phyloP scores from a whole-genome alignment of 2,888 invertebrate species.

The Eulithis testata region DNA sequence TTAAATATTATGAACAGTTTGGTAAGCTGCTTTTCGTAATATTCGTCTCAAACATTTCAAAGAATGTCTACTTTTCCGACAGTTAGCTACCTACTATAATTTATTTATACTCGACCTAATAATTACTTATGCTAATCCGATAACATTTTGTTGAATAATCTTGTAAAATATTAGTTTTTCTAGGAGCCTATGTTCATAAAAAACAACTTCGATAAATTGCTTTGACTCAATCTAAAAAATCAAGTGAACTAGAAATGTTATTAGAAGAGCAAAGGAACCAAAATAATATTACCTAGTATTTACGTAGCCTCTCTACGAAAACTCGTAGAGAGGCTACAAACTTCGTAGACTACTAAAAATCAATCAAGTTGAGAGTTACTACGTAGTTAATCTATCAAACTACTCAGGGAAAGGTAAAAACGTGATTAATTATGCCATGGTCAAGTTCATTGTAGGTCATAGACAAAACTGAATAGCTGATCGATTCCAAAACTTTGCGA shows the following conservation, averaged over 20 bases:
- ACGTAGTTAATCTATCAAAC: slow-evolving; percentile 31
- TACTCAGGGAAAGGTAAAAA: slow-evolving; percentile 38
- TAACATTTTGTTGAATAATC: not conserved
- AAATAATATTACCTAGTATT: not conserved
- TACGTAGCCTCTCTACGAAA: slow-evolving; percentile 1
- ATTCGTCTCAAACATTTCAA: too few relatives aligned
- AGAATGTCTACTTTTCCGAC: too few relatives aligned
- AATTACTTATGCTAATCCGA: slow-evolving; percentile 2
- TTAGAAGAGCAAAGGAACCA: not conserved
- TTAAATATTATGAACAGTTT: too few relatives aligned
- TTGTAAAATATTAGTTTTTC: too few relatives aligned
- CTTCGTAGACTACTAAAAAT: slow-evolving; percentile 20
- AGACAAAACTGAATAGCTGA: slow-evolving; percentile 8
- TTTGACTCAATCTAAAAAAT: slow-evolving; percentile 4
- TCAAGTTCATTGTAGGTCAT: slow-evolving; percentile 36
- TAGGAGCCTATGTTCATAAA: not conserved
- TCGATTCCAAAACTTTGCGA: too few relatives aligned
- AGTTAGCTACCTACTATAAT: too few relatives aligned
- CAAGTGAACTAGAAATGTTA: slow-evolving; percentile 1
- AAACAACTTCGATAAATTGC: slow-evolving; percentile 9
- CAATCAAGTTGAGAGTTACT: slow-evolving; percentile 35
- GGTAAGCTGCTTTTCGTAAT: too few relatives aligned
- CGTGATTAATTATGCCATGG: slow-evolving; percentile 41
- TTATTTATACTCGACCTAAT: too few relatives aligned
- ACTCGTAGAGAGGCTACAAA: slow-evolving; percentile 4